A percentile compares a stretch with the other conserved stretches of the same genome.
Conservation (phyloP, 2,113 vertebrate species). For the Hirundichthys speculiger region DNA sequence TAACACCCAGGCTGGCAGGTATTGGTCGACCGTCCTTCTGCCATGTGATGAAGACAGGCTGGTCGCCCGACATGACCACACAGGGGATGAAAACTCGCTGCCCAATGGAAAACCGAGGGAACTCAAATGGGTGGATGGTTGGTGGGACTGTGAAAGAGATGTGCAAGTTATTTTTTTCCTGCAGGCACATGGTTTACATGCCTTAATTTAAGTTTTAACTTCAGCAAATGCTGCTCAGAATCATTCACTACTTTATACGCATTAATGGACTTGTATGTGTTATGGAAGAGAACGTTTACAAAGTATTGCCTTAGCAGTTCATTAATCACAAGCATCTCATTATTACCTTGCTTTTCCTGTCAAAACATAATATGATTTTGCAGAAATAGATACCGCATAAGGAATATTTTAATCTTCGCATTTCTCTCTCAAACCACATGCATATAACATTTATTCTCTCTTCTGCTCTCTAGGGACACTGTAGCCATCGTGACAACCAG, state of each 20-base stretch:
- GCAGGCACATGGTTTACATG: not conserved
- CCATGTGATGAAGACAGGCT: slow-evolving; percentile 98
- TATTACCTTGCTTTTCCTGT: slow-evolving; percentile 26
- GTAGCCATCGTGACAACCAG: slow-evolving; percentile 70
- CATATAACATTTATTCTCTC: slow-evolving; percentile 42
- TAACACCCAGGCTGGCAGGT: slow-evolving; percentile 93
- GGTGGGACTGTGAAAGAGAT: slow-evolving; percentile 87
- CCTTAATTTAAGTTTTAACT: slow-evolving; percentile 1
- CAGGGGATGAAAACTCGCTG: slow-evolving; percentile 98
- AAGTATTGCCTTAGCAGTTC: slow-evolving; percentile 13
- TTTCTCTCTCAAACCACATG: slow-evolving; percentile 43
- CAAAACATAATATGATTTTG: slow-evolving; percentile 25
- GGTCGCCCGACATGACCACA: slow-evolving; percentile 95
- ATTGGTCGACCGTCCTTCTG: slow-evolving; percentile 96
- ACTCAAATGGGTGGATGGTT: slow-evolving; percentile 97
- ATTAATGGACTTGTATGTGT: too few relatives aligned
- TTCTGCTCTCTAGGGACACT: slow-evolving; percentile 67
- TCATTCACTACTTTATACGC: not conserved
- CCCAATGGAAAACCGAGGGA: slow-evolving; percentile 95
- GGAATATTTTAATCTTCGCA: slow-evolving; percentile 26
- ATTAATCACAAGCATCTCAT: slow-evolving; percentile 19
- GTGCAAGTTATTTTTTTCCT: not conserved
- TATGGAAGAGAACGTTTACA: slow-evolving; percentile 10
- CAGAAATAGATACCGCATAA: slow-evolving; percentile 10
- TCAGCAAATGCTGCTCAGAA: slow-evolving; percentile 2